Evolutionary conservation across 2,888 invertebrate genomes (phyloP), one percentile per base, ranked within the genome.

Genomic region (Clivina fossor): DNA sequence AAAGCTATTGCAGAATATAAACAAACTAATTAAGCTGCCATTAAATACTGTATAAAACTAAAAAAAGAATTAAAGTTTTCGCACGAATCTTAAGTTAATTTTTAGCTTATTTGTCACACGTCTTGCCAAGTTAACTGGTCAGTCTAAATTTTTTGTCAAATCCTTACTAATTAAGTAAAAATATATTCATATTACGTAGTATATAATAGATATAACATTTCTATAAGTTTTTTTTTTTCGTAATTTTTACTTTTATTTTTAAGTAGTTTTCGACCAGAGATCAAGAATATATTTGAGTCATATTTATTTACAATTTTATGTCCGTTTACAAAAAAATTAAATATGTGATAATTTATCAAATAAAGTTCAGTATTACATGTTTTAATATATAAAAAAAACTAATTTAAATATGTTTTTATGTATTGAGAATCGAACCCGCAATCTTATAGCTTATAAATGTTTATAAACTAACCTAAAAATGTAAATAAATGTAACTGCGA

Each of bases 101-200:
- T 7, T 24, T 24, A 24, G 4, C 26, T 24, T n/a, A 9, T 24
- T 24, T 26, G 8, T 38, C 18, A 11, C n/a, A 20, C 15, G 35
- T 43, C 51, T 35, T n/a, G 22, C 53, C 53, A 53, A 53, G 53
- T 44, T 53, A 53, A 53, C 53, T 53, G 13, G 16, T 15, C 40
- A 18, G 40, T 19, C 13, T 11, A 40, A 19, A 24, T n/a, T n/a
- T n/a, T n/a, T n/a, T n/a, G n/a, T n/a, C n/a, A n/a, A n/a, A n/a
- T 11, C 26, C 41, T 41, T 26, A 24, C 41, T 41, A 41, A 41
- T 38, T 7, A 41, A 13, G 11, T 24, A 41, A 38, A 38, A 41
- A 41, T 41, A 41, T 40, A 18, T 19, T 16, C 18, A 4, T 37
- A 11, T 13, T 15, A 13, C 32, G 15, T n/a, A n/a, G n/a, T 7